These are phyloP conservation scores for Leuciscus waleckii DNA, from an alignment of 2,797 vertebrate genomes.

Conservation along the genomic window DNA sequence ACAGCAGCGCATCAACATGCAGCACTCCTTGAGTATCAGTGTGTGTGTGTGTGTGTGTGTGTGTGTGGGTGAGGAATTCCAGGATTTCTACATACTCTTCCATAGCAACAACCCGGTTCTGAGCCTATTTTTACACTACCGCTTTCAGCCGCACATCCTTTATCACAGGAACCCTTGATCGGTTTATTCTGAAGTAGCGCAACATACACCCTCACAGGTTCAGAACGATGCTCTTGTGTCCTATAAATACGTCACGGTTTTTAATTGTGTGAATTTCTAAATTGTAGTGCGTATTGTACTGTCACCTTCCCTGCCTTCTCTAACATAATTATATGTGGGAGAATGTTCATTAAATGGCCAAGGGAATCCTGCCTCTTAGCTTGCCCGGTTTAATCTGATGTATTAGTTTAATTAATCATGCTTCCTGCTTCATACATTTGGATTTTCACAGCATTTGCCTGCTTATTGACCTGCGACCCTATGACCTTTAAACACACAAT, in stretches of 20 bases:
- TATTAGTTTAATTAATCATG: constrained; percentile 58
- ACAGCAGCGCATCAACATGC: constrained; percentile 22
- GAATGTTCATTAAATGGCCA: constrained; percentile 37
- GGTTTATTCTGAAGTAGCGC: constrained; percentile 19
- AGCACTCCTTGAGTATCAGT: constrained; percentile 29
- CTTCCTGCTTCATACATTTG: constrained; percentile 14
- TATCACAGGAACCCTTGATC: constrained; percentile 33
- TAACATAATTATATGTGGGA: constrained; percentile 45
- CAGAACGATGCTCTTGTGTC: not conserved
- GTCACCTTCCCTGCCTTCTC: constrained; percentile 41
- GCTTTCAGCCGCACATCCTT: constrained; percentile 23
- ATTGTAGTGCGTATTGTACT: constrained; percentile 4
- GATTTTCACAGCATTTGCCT: constrained; percentile 46
- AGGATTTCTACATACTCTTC: constrained; percentile 50
- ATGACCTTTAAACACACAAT: constrained; percentile 51
- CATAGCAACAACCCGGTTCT: constrained; percentile 61
- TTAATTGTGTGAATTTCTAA: constrained; percentile 31
- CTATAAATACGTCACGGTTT: not conserved
- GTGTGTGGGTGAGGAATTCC: constrained; percentile 44
- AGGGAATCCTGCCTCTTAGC: constrained; percentile 39
- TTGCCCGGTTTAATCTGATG: constrained; percentile 54
- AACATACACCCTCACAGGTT: constrained; percentile 46
- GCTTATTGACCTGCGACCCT: constrained; percentile 42
- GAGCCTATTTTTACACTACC: constrained; percentile 53
- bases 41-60: constrained; percentile 13